phyloP scores from a whole-genome alignment of 2,113 vertebrate genomes.

The Callipepla californica region DNA sequence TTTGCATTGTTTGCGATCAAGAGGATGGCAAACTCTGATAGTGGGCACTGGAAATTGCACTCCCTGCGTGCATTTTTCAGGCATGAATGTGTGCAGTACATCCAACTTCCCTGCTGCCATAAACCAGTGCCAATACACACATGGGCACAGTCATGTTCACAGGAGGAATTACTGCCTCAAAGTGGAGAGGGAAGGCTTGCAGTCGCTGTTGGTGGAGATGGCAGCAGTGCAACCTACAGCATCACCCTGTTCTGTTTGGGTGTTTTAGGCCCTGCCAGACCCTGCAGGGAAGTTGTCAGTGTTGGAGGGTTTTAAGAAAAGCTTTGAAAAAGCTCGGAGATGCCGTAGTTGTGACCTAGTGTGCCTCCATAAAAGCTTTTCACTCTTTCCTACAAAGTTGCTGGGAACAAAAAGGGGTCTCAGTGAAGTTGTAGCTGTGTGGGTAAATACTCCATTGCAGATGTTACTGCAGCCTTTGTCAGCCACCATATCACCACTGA shows the following conservation, averaged over 20 bases:
- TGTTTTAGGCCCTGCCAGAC: neutral
- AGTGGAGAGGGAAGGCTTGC: neutral
- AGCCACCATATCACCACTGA: accelerated
- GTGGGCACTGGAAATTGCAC: neutral
- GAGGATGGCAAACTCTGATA: neutral
- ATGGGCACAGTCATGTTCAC: accelerated
- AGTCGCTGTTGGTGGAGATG: accelerated
- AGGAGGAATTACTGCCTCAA: neutral
- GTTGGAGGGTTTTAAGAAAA: neutral
- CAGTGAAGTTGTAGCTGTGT: neutral
- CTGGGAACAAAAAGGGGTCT: neutral
- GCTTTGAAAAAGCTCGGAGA: neutral
- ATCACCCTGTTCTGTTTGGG: accelerated
- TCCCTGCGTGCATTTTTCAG: neutral
- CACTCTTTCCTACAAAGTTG: neutral
- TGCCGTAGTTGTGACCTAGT: neutral
- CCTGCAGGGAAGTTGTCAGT: accelerated
- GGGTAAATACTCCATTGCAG: neutral
- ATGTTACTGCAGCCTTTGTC: neutral
- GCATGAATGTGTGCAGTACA: too few species aligned
- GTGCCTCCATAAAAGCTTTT: neutral
- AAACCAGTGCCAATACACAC: neutral
- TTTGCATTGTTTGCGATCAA: neutral
- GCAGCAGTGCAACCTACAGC: too few species aligned
- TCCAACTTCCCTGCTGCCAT: neutral